Base-by-base conservation (phyloP, 2,797 vertebrate species). In the Spinus olivaceus region DNA sequence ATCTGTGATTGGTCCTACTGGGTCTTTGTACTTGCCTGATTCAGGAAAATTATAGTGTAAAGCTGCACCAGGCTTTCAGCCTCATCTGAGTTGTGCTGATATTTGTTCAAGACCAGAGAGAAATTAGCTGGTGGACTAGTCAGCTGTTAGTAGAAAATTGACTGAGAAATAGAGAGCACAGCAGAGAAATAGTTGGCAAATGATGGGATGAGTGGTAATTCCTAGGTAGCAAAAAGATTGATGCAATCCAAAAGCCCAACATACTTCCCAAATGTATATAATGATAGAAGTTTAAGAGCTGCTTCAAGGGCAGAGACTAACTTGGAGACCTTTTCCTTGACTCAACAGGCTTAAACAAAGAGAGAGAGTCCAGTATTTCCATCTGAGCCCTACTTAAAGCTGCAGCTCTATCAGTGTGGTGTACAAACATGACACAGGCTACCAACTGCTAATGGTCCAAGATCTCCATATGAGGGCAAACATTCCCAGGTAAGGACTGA, bases 11-110 rank as follows among this genome's bases (percentile, higher is more conserved):
- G 66, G 44, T 92, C 41, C 41, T 93, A 35, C 42, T 41, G 51
- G 32, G n/a, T 86, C 63, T 84, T 83, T 32, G 41, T 66, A 71
- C 47, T 92, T 66, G 56, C 22, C n/a, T 67, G 30, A 67, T 82
- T 92, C 56, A 30, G 60, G 78, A 92, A 95, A 95, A 93, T 85
- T 90, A 80, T 50, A 86, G 81, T 35, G 73, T 83, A 72, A 94
- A 79, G 37, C 63, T 83, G 37, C 37, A 81, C 24, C 50, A 57
- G 81, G 49, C 70, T 90, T 95, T 81, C 67, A 67, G 84, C 35
- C 92, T 93, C 84, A 77, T 60, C 11, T 90, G 88, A 85, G 60
- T 93, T 94, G 92, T 96, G 90, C 78, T 96, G 83, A 73, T 82
- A 46, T 80, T 95, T 93, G 56, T 64, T 84, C 64, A 87, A 88